Evolutionary conservation across 2,888 invertebrate genomes (phyloP), one percentile per base, ranked within the genome.

Genomic region (Heliothis peltigera): DNA sequence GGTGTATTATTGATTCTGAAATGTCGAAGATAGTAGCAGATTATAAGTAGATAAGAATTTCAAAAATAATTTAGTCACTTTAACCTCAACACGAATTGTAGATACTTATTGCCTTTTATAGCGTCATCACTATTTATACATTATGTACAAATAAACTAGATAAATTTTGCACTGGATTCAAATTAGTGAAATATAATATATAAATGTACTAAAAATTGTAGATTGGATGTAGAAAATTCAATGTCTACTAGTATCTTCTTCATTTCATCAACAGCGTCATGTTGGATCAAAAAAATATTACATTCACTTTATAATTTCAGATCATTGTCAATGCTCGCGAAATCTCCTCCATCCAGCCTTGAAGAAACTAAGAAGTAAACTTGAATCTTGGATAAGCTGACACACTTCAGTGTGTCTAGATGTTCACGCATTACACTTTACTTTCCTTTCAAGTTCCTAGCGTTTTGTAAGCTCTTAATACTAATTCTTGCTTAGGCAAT

Each of bases 281-380:
- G 0, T 2, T 25, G 12, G 8, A 17, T 7, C 4, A 8, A 4
- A 21, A 44, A 21, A 46, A 44, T 56, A 32, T 55, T 15, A 47
- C 44, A 39, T 17, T 15, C 1, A 28, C 44, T 48, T 48, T 25
- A 71, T 84, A 46, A 84, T 93, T 92, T 58, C 93, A 95, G 94
- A 87, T 95, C 95, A 28, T 87, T 95, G 28, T 91, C 93, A 42
- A 92, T 91, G 91, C 85, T 94, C 51, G 89, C 93, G 2, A 94
- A 92, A 82, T 92, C 94, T 56, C 91, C 93, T 66, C 90, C 89
- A 64, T 89, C 92, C 65, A 92, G 92, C 74, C 77, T 92, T 66
- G 93, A 93, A 61, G 92, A 91, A 54, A 63, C 82, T 58, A 93
- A 91, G 84, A 92, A 94, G 81, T 93, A 89, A 80, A 87, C 77